A percentile compares a stretch with the other conserved stretches of the same genome.
Conservation (phyloP, 2,113 vertebrate species). For the Pomatostomus ruficeps region DNA sequence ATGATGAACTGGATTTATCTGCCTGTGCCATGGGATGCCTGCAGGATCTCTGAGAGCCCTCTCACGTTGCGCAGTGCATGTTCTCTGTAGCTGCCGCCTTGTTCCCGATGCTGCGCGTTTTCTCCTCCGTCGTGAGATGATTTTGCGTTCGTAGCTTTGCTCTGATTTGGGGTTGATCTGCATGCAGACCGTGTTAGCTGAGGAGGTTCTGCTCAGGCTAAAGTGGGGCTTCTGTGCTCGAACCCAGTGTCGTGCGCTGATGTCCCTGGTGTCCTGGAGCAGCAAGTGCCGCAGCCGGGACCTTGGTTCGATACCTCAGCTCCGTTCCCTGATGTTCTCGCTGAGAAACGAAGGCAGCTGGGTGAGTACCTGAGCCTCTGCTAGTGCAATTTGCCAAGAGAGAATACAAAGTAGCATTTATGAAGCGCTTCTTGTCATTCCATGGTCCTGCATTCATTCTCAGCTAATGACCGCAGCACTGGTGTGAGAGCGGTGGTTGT, state of each 20-base stretch:
- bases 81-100: slow-evolving; percentile 25
- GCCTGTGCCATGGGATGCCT: neutral
- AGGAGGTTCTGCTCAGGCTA: slow-evolving; percentile 60
- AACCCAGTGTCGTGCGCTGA: slow-evolving; percentile 63
- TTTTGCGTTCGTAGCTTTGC: slow-evolving; percentile 25
- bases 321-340: slow-evolving; percentile 63
- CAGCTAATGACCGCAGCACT: neutral
- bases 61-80: neutral
- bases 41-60: slow-evolving; percentile 2
- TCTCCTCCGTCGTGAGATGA: slow-evolving; percentile 7
- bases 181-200: slow-evolving; percentile 50
- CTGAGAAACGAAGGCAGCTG: slow-evolving; percentile 60
- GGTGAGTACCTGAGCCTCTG: slow-evolving; percentile 57
- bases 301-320: slow-evolving; percentile 57
- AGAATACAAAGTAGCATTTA: slow-evolving; percentile 5
- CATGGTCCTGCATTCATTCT: slow-evolving; percentile 11
- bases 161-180: slow-evolving; percentile 54
- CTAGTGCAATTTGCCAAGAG: slow-evolving; percentile 13
- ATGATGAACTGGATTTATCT: neutral
- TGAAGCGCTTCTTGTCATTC: slow-evolving; percentile 15
- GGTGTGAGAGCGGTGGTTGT: neutral
- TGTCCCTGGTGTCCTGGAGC: slow-evolving; percentile 62
- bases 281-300: slow-evolving; percentile 59
- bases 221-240: slow-evolving; percentile 62
- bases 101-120: neutral